phyloP scores from a whole-genome alignment of 2,797 vertebrate genomes.

The Anguilla anguilla region DNA sequence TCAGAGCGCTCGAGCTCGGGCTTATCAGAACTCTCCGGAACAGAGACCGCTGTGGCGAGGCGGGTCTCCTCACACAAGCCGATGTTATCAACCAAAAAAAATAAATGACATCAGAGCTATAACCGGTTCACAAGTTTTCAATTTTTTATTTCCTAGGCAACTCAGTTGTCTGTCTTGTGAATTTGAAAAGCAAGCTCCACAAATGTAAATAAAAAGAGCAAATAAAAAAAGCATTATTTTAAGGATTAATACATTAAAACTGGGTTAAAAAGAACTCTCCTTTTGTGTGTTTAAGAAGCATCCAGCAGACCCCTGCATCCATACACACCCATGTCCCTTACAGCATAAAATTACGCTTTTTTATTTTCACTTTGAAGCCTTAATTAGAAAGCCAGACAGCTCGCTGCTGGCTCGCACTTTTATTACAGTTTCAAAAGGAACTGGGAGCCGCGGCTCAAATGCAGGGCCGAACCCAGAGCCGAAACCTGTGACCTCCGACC shows the following conservation, averaged over 20 bases:
- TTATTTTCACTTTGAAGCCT: neutral
- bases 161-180: neutral
- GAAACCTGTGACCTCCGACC: neutral
- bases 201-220: neutral
- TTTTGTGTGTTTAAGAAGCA: neutral
- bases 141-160: neutral
- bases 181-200: neutral
- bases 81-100: neutral
- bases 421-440: conserved; percentile 22
- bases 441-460: neutral
- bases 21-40: neutral
- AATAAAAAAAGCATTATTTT: no score
- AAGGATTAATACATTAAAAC: neutral
- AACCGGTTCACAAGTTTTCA: neutral
- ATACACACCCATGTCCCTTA: neutral
- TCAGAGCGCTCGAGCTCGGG: neutral
- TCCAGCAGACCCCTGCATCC: neutral
- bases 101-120: neutral
- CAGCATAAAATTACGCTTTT: neutral
- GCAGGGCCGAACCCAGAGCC: neutral
- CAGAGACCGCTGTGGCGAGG: neutral
- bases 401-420: neutral
- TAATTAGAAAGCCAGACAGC: conserved; percentile 18
- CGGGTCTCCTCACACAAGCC: neutral
- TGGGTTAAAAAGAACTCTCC: neutral